A percentile compares a stretch with the other conserved stretches of the same genome.
Conservation (phyloP, 2,888 invertebrate genomes). For the Nomada fabriciana region DNA sequence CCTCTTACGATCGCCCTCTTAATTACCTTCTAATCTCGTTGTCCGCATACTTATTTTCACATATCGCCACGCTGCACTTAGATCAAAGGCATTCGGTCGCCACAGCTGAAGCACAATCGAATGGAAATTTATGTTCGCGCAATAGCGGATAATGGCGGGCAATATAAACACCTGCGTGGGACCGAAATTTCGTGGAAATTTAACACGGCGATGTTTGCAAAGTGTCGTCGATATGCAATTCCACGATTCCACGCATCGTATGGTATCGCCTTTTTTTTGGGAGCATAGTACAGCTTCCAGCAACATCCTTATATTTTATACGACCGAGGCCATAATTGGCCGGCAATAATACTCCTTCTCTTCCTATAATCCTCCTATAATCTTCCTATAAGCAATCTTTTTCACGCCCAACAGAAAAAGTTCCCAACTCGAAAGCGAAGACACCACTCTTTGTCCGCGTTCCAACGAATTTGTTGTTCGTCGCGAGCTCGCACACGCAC, state of each 20-base stretch:
- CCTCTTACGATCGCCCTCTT: too few species aligned
- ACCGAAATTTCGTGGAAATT: neutral
- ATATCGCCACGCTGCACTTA: neutral
- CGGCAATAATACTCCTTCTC: too few species aligned
- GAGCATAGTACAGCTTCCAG: neutral
- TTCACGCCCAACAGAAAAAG: neutral
- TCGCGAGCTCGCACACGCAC: neutral
- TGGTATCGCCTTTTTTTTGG: too few species aligned
- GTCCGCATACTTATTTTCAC: too few species aligned
- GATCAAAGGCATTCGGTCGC: neutral
- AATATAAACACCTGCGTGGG: neutral
- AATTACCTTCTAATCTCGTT: too few species aligned
- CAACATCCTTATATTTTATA: neutral
- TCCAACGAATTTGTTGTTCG: neutral
- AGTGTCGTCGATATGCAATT: slow-evolving; percentile 2
- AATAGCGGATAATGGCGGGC: neutral
- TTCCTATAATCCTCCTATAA: too few species aligned
- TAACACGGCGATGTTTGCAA: neutral
- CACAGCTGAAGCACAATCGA: neutral
- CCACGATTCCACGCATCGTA: neutral
- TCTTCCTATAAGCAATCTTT: too few species aligned
- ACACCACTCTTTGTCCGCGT: neutral
- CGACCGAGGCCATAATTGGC: neutral
- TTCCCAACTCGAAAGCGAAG: neutral
- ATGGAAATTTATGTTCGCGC: too few species aligned